These are phyloP conservation scores for Dolichomitus sp. DNA, from an alignment of 2,888 invertebrate species.

Conservation along the genomic window DNA sequence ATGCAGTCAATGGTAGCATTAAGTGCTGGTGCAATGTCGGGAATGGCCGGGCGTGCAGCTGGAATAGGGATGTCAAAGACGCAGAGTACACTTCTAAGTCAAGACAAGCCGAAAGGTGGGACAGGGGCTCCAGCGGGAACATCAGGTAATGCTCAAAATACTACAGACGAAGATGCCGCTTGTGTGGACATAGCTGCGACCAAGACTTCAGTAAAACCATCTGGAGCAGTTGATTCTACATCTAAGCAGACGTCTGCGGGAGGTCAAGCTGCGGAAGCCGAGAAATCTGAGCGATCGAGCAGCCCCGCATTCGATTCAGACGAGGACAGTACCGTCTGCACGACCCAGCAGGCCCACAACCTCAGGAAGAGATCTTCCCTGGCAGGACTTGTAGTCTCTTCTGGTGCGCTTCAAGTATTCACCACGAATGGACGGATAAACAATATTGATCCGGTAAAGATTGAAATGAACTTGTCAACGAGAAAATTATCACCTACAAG, in stretches of 20 bases:
- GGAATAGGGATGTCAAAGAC: constrained; percentile 95
- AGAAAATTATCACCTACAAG: constrained; percentile 83
- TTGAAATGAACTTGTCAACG: constrained; percentile 73
- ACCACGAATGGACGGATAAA: constrained; percentile 80
- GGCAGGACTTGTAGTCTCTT: constrained; percentile 91
- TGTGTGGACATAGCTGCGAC: constrained; percentile 66
- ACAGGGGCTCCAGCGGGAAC: constrained; percentile 86
- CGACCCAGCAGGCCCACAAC: constrained; percentile 80
- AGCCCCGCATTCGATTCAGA: constrained; percentile 98
- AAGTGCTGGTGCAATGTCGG: constrained; percentile 96
- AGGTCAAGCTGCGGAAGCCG: constrained; percentile 87
- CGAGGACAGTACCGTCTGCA: constrained; percentile 92
- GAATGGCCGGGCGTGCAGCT: constrained; percentile 95
- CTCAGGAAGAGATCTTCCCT: constrained; percentile 90
- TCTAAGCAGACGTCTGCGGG: constrained; percentile 73
- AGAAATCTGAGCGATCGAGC: constrained; percentile 94
- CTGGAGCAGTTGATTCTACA: constrained; percentile 60
- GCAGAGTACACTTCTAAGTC: constrained; percentile 89
- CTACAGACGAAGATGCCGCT: constrained; percentile 70
- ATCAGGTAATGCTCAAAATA: constrained; percentile 79
- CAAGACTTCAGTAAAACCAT: constrained; percentile 68
- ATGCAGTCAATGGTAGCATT: constrained; percentile 98
- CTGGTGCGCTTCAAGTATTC: constrained; percentile 87
- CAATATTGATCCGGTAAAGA: constrained; percentile 78
- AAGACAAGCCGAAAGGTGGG: constrained; percentile 90